These are phyloP conservation scores for Gila robusta DNA, from an alignment of 2,797 vertebrate species.

Conservation along the genomic window DNA sequence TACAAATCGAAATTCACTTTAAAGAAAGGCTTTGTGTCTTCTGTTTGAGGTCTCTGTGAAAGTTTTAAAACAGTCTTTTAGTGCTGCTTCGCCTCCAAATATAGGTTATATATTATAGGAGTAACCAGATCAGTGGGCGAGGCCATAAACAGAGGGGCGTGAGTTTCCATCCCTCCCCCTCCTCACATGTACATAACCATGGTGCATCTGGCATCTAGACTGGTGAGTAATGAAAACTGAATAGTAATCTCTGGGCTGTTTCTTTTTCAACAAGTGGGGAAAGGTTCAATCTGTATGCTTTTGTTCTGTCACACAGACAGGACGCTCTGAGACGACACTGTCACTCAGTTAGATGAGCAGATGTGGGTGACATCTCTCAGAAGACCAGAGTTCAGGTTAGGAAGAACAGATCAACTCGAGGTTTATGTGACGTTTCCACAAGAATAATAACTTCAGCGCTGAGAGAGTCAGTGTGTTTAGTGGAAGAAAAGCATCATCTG, in stretches of 20 bases:
- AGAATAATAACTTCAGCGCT: background rate
- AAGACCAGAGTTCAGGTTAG: conserved; percentile 18
- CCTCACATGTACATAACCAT: conserved; percentile 16
- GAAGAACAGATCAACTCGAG: background rate
- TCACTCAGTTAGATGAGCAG: background rate
- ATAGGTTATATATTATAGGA: too few relatives aligned
- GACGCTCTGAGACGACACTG: background rate
- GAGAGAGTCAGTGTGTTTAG: conserved; percentile 53
- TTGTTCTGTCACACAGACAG: background rate
- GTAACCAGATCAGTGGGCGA: too few relatives aligned
- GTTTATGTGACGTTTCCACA: conserved; percentile 18
- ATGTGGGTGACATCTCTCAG: background rate
- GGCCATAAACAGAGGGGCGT: too few relatives aligned
- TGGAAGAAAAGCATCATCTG: background rate
- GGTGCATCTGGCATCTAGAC: conserved; percentile 62
- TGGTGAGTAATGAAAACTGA: conserved; percentile 25
- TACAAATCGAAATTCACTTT: too few relatives aligned
- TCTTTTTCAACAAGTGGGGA: conserved; percentile 1
- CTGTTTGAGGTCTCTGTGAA: too few relatives aligned
- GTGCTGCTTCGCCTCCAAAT: too few relatives aligned
- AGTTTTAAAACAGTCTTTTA: too few relatives aligned
- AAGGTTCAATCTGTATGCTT: background rate
- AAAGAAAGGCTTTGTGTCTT: too few relatives aligned
- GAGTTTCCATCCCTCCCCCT: background rate
- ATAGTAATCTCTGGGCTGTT: background rate